These are phyloP conservation scores for Alethe diademata DNA, from an alignment of 2,113 vertebrate species.

Conservation along the genomic window DNA sequence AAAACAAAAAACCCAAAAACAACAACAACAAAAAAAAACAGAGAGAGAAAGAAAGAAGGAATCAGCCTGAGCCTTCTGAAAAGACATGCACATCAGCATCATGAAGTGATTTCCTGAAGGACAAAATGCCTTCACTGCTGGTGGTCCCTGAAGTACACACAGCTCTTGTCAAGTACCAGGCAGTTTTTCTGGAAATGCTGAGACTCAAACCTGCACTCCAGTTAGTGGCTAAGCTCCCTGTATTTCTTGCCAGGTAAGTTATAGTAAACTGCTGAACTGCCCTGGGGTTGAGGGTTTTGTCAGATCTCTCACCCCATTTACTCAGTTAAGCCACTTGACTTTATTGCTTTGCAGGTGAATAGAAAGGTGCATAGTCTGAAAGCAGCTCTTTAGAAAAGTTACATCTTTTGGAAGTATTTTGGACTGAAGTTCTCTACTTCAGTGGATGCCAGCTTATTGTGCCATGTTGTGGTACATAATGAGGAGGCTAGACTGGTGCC, in stretches of 20 bases:
- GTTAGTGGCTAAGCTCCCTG: background rate
- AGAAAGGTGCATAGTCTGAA: background rate
- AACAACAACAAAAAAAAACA: background rate
- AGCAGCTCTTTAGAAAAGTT: background rate
- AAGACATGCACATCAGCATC: background rate
- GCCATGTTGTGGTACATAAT: background rate
- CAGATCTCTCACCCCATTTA: background rate
- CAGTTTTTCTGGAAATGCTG: background rate
- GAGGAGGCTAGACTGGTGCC: background rate
- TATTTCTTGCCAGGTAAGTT: background rate
- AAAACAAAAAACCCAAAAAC: too few species aligned
- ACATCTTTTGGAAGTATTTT: background rate
- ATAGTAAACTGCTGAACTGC: background rate
- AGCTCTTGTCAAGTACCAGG: background rate
- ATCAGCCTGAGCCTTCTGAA: background rate
- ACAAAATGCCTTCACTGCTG: background rate
- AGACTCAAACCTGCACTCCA: background rate
- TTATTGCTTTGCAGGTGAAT: background rate
- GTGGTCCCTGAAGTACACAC: background rate
- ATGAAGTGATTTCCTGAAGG: background rate
- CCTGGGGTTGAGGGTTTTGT: background rate
- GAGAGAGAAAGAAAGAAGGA: background rate
- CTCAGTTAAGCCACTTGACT: background rate
- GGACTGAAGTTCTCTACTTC: background rate
- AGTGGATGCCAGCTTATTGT: background rate